Evolutionary conservation across 2,888 invertebrate species (phyloP), one percentile per base, ranked within the genome.

Genomic region (Phaedon cochleariae): DNA sequence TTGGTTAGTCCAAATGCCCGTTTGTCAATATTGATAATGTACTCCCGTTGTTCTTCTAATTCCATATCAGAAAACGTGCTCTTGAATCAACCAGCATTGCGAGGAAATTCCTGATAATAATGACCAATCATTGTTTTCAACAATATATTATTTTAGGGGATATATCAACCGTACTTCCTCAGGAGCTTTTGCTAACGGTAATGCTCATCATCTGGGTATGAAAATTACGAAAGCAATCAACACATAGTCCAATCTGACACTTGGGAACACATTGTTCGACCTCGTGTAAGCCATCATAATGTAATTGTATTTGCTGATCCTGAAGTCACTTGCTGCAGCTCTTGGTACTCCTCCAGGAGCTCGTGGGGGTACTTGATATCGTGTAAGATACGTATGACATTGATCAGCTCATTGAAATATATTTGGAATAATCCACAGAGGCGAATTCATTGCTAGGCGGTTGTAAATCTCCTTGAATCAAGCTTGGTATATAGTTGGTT

Each of bases 1-100:
- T 64, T 52, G 21, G 59, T 59, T 41, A 63, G 45, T 6, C 64
- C 59, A 59, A 64, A 64, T 20, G 63, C 59, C 2, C 54, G 0
- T 49, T 59, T 64, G 54, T 64, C 59, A 1, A 64, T 49, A 21
- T 64, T 31, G n/a, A 55, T 34, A 34, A 64, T 34, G 26, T 59
- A 64, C 0, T 49, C n/a, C 15, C 20, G 22, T 26, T 55, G 41
- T 12, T 55, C 22, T 60, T 60, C 34, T n/a, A 60, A 31, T 45
- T 64, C 31, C 34, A 45, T 55, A 34, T 54, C 60, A 54, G 49
- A 48, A 55, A 64, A 64, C 18, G 60, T 64, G 17, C n/a, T 22
- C 34, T 64, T 64, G 49, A 60, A 55, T 37, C 54, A 41, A 4
- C 64, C 64, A 49, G 60, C 49, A 37, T 60, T 60, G 4, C 34